Percentiles rank a stretch among this genome's conserved stretches.
Conservation (phyloP, 2,113 vertebrate genomes). For the Cyphotilapia sp. region DNA sequence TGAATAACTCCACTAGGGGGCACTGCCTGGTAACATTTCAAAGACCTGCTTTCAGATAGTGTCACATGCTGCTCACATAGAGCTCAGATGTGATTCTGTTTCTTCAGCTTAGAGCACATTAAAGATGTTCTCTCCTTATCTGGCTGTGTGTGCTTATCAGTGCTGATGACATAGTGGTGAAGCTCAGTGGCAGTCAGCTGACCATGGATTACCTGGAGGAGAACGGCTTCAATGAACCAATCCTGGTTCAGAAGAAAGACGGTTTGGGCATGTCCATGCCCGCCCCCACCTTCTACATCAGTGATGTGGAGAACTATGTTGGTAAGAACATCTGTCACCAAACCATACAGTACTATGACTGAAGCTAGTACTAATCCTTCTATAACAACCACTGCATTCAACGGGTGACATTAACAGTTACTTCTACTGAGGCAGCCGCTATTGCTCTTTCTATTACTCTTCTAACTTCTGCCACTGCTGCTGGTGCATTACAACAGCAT, state of each 20-base stretch:
- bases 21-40: not conserved
- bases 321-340: constrained; percentile 68
- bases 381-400: not conserved
- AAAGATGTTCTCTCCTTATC: not conserved
- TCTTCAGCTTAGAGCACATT: not conserved
- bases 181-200: constrained; percentile 84
- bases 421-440: not conserved
- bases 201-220: constrained; percentile 88
- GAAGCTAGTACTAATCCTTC: not conserved
- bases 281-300: constrained; percentile 95
- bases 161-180: constrained; percentile 88
- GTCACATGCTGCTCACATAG: not conserved
- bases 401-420: not conserved
- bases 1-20: constrained; percentile 36
- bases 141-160: constrained; percentile 50
- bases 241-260: constrained; percentile 92
- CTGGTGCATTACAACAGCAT: not conserved
- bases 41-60: not conserved
- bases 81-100: not conserved
- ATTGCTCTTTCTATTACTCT: not conserved
- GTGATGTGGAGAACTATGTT: constrained; percentile 95
- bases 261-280: constrained; percentile 88
- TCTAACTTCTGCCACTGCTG: not conserved
- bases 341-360: too few relatives aligned
- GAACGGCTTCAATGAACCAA: constrained; percentile 89